Conservation (phyloP, 2,113 vertebrate genomes). For the Siniperca chuatsi region DNA sequence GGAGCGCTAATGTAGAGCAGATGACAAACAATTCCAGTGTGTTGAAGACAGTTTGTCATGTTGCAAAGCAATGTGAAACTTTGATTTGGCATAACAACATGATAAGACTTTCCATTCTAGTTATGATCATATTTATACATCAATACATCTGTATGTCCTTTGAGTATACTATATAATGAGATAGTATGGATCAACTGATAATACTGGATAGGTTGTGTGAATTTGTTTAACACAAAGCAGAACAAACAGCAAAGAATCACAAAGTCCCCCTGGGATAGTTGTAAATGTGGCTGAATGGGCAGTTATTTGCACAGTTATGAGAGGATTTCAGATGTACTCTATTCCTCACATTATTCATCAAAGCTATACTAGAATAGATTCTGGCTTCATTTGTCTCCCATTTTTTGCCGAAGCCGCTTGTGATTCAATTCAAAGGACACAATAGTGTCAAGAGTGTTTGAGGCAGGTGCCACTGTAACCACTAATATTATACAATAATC, state of each 20-base stretch:
- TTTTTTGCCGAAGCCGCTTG: not conserved
- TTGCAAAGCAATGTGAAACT: conserved; percentile 1
- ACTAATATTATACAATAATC: not conserved
- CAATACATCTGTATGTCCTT: not conserved
- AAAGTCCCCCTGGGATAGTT: not conserved
- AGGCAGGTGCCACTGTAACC: not conserved
- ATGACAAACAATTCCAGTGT: conserved; percentile 49
- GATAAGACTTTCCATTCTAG: not conserved
- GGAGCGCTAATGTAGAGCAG: conserved; percentile 53
- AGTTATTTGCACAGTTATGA: conserved; percentile 1
- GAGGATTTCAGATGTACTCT: conserved; percentile 10
- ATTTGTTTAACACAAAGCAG: conserved; percentile 1
- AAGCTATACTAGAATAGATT: not conserved
- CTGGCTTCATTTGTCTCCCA: not conserved
- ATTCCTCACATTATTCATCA: conserved; percentile 15
- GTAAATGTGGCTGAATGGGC: conserved; percentile 1
- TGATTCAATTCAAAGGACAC: conserved; percentile 1
- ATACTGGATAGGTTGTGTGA: not conserved
- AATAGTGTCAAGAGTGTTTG: not conserved
- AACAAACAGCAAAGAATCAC: not conserved
- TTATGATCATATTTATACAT: not conserved
- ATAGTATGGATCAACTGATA: not conserved
- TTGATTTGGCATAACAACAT: not conserved
- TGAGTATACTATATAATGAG: not conserved
- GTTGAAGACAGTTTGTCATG: conserved; percentile 49